Evolutionary conservation across 2,113 vertebrate species (phyloP), one percentile per base, ranked within the genome.

Genomic region (Anoura caudifer): DNA sequence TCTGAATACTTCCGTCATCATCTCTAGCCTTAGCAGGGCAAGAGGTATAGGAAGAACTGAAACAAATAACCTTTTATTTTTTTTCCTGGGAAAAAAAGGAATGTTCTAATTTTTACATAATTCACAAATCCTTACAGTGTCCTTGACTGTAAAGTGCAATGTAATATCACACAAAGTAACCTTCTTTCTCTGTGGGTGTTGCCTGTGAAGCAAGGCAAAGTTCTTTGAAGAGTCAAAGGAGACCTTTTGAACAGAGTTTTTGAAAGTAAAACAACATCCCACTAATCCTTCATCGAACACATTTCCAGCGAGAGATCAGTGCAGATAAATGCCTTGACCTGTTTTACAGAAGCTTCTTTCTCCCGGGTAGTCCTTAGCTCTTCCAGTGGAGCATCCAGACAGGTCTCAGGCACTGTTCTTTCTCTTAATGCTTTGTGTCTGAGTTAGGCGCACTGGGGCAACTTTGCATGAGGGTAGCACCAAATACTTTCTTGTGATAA

Each of bases 141-240:
- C 94, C 84, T 98, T 97, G 96, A 73, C 88, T 43, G n/a, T 79
- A 97, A 94, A 96, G 87, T 91, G 67, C 47, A 93, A 59, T 93
- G 61, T 26, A 90, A 1, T 3, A 17, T 59, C 85, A 94, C 36
- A 92, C 26, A 89, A 84, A 67, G 70, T 80, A 36, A 90, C 41
- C 87, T 97, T 72, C 88, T 86, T 89, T 97, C 14, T 5, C 56
- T 72, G 26, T 81, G 88, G 65, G 81, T 85, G 41, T 89, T 81
- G 84, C 61, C 59, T 87, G 4, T 77, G 93, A 88, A 69, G 86
- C 52, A 85, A 17, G 90, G 24, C 38, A 91, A 84, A 97, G 41
- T 33, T 93, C 24, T 95, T 81, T 28, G 43, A 94, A 76, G 96
- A 96, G 91, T 5, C 19, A 82, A 88, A 94, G 10, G 13, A 31